Evolutionary conservation across 2,888 invertebrate species (phyloP).

Genomic region (Antheraea yamamai): DNA sequence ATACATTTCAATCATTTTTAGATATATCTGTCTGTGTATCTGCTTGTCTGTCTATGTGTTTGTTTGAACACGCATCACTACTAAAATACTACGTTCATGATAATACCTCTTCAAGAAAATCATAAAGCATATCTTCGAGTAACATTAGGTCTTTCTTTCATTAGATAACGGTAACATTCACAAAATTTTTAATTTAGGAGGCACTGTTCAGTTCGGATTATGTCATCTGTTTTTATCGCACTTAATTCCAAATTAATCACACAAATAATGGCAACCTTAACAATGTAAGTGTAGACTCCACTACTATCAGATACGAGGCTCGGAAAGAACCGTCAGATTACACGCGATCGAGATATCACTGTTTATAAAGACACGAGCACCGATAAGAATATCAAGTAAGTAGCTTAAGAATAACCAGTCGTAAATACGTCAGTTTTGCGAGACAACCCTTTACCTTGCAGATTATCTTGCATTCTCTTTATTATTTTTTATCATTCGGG

Average conservation of each 20-base stretch:
- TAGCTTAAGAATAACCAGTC: constrained; percentile 53
- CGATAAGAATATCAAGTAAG: constrained; percentile 67
- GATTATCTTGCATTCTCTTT: constrained; percentile 2
- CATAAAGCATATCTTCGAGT: no score
- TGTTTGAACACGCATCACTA: no score
- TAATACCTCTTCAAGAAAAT: no score
- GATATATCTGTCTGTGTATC: no score
- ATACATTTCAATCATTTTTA: no score
- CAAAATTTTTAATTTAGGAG: background rate
- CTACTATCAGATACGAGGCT: constrained; percentile 49
- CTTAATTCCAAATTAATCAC: background rate
- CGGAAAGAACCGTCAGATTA: constrained; percentile 49
- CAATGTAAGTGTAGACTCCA: background rate
- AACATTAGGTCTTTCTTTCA: no score
- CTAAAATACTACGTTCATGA: no score
- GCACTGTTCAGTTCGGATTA: background rate
- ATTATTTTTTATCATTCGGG: background rate
- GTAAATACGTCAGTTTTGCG: constrained; percentile 55
- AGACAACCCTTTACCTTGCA: constrained; percentile 27
- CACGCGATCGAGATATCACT: constrained; percentile 41
- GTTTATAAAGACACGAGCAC: constrained; percentile 45
- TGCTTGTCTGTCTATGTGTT: no score
- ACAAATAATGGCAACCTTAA: background rate
- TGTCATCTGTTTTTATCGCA: background rate
- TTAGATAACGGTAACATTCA: background rate